Evolutionary conservation across 2,888 invertebrate genomes (phyloP).

Genomic region (Chydorus sphaericus): DNA sequence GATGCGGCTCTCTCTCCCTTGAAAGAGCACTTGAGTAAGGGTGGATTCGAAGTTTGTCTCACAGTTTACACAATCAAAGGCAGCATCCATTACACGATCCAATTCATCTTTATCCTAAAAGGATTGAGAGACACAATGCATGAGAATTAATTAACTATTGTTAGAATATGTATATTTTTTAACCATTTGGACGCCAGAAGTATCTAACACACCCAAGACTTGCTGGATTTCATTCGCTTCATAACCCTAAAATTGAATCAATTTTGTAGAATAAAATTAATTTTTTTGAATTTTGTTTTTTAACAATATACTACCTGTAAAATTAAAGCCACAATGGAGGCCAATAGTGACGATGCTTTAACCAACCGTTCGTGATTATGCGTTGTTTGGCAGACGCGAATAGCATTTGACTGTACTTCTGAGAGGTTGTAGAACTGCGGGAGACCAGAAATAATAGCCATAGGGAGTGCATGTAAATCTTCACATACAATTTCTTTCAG

Average conservation of each 20-base stretch:
- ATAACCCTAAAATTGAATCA: neutral
- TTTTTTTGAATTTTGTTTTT: neutral
- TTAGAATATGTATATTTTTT: too few relatives aligned
- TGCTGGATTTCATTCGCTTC: too few relatives aligned
- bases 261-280: neutral
- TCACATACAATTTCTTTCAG: neutral
- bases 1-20: neutral
- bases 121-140: too few relatives aligned
- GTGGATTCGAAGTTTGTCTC: neutral
- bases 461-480: slow-evolving; percentile 7
- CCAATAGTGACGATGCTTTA: neutral
- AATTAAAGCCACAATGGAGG: neutral
- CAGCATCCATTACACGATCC: neutral
- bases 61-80: neutral
- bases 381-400: slow-evolving; percentile 2
- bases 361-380: slow-evolving; percentile 2
- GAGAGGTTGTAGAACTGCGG: slow-evolving; percentile 7
- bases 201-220: too few relatives aligned
- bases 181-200: too few relatives aligned
- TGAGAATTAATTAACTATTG: too few relatives aligned
- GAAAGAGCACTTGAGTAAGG: neutral
- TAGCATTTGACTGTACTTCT: slow-evolving; percentile 1
- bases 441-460: slow-evolving; percentile 5
- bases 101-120: too few relatives aligned
- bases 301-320: neutral